These are phyloP conservation scores for Napeogenes sylphis DNA, from an alignment of 2,888 invertebrate species.

Conservation along the genomic window DNA sequence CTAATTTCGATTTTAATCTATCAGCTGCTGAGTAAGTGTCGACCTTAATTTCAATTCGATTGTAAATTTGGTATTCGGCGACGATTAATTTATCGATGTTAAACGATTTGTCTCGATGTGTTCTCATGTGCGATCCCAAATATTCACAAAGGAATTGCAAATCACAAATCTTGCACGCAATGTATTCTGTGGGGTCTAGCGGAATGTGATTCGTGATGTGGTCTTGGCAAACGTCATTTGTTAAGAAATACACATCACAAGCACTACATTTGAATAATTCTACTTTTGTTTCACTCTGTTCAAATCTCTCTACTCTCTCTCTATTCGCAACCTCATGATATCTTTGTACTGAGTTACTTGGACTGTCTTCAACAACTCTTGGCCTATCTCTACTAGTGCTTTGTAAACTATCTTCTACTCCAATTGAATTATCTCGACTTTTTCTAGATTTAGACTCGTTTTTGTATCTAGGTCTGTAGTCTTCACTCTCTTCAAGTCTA, in stretches of 20 bases:
- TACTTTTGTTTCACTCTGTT: not conserved
- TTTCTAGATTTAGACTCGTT: not conserved
- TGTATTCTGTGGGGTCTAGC: conserved; percentile 46
- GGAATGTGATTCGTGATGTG: conserved; percentile 40
- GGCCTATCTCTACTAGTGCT: not conserved
- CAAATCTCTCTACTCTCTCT: not conserved
- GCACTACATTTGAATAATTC: conserved; percentile 41
- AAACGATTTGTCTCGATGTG: conserved; percentile 44
- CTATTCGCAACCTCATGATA: not conserved
- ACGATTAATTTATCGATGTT: conserved; percentile 43
- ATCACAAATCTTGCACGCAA: conserved; percentile 54
- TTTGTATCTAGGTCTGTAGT: conserved; percentile 2
- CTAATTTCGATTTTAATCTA: conserved; percentile 44
- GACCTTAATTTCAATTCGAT: conserved; percentile 2
- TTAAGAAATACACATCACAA: conserved; percentile 51
- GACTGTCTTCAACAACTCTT: not conserved
- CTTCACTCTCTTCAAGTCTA: not conserved
- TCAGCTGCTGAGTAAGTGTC: conserved; percentile 43
- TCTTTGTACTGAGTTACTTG: not conserved
- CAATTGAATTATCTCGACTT: not conserved
- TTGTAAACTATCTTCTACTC: not conserved
- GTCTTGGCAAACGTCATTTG: conserved; percentile 39
- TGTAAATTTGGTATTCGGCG: conserved; percentile 39
- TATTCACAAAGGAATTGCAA: conserved; percentile 48
- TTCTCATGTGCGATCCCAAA: conserved; percentile 42